A percentile compares a stretch with the other conserved stretches of the same genome.
Evolutionary conservation across 2,888 invertebrate species (phyloP).

Genomic region (Neuroscelio doddi): DNA sequence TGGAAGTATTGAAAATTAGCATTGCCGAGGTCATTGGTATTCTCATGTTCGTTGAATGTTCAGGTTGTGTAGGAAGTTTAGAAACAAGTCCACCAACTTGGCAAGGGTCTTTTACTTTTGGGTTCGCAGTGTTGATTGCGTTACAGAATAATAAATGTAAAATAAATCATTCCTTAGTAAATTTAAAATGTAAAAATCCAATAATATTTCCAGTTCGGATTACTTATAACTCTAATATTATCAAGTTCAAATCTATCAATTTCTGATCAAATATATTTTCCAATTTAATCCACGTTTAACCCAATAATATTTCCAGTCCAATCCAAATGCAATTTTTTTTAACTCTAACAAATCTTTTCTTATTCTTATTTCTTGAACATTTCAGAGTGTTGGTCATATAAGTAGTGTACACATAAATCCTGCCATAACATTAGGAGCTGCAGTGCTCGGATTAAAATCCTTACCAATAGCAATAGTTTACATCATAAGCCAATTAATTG

Average conservation of each 20-base stretch:
- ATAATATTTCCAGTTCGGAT: too few relatives aligned
- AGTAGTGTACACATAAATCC: constrained; percentile 88
- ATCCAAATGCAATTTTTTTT: background rate
- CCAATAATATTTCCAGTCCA: too few relatives aligned
- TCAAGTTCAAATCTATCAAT: too few relatives aligned
- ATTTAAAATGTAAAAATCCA: too few relatives aligned
- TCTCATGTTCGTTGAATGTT: constrained; percentile 83
- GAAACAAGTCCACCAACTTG: constrained; percentile 70
- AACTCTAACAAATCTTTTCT: constrained; percentile 4
- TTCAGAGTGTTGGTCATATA: constrained; percentile 81
- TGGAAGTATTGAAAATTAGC: constrained; percentile 49
- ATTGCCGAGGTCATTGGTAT: constrained; percentile 80
- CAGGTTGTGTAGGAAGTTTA: constrained; percentile 77
- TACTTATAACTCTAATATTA: too few relatives aligned
- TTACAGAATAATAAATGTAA: constrained; percentile 7
- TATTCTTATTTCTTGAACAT: too few relatives aligned
- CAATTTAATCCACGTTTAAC: too few relatives aligned
- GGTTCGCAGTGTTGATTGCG: constrained; percentile 75
- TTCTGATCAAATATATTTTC: too few relatives aligned
- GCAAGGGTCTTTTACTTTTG: constrained; percentile 77
- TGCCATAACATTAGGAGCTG: constrained; percentile 80
- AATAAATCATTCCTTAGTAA: background rate
- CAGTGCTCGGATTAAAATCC: constrained; percentile 75
- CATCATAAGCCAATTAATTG: constrained; percentile 78
- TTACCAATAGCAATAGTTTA: constrained; percentile 77